Base-by-base conservation (phyloP, 2,113 vertebrate species). In the Speoplatyrhinus poulsoni region DNA sequence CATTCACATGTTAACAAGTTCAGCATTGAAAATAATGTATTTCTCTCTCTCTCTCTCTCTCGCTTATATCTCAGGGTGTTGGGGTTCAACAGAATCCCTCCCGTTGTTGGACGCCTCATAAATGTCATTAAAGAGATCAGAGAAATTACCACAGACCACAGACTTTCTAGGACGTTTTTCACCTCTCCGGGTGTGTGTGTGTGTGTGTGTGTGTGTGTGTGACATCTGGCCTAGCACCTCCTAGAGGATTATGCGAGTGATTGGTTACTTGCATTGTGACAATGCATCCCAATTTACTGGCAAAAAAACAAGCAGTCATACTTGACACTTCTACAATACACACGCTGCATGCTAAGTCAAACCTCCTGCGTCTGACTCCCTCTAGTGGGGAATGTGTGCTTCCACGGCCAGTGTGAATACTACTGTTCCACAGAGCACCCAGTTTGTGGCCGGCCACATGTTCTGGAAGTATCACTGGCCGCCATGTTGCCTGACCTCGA, bases 361-460 rank as follows among this genome's bases (percentile, higher is more conserved):
- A 46, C 10, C 47, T 32, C 12, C 17, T 54, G 49, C 36, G 1
- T 85, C 55, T 69, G 54, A 0, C 63, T 73, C 67, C 49, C 50
- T 63, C 46, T n/a, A 91, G 90, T 58, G 46, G 90, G 90, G 0
- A 99, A 99, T 77, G 90, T 96, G 82, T 99, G 98, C 81, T 99
- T 99, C 92, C 96, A 99, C 0, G 98, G 98, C 0, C 94, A 96
- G 81, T 99, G 98, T 17, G 95, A 96, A 0, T 98, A 98, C 89
- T 99, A 99, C 93, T 99, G 98, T 77, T 96, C 97, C 0, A 92
- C 95, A 0, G 98, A 99, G 84, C 94, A 98, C 0, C 96, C 97
- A 0, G 89, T 98, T 48, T 99, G 98, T 0, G 98, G 98, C 26
- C 94, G 89, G 64, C 96, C 98, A 0, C 95, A 98, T 52, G 89